Base-by-base conservation (phyloP, 2,113 vertebrate species). In the Columbina picui region DNA sequence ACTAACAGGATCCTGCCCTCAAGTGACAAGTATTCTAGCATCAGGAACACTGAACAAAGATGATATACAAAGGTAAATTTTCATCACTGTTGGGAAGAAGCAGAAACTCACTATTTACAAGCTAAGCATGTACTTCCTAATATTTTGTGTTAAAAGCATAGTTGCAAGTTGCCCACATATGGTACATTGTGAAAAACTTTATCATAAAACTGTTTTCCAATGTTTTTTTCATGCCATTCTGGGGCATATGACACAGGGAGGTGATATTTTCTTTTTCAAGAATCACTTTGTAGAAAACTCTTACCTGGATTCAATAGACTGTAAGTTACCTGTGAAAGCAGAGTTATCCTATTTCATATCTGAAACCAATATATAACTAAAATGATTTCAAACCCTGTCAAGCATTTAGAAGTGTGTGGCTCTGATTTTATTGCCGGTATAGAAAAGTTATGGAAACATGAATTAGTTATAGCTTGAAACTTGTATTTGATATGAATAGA, bases 401-500 rank as follows among this genome's bases (percentile, higher is more conserved):
- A 49, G 30, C 56, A 77, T 75, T 83, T 41, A 63, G 25, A 95
- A 94, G n/a, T 55, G 32, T 34, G 17, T 32, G 26, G 36, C 38
- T 78, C 56, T 55, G 53, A 81, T 93, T 94, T 83, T 76, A 39
- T 53, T 56, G 11, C 12, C 71, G 57, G 32, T 55, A 63, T 38
- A 87, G 89, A 90, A 82, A 63, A 45, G 70, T 92, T 53, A 36
- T 34, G 52, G 65, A 86, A 83, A 63, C 36, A 73, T 32, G 6
- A 88, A 88, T 92, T 93, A 74, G 63, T 94, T 89, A 82, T 30
- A 63, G 9, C 22, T 95, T 83, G 30, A 95, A 92, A 93, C 9
- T 84, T 92, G 32, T 67, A 38, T 87, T 96, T 92, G 26, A 8
- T 60, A 82, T 56, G 14, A 94, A 77, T 36, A 90, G 59, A 94